Percentiles rank a stretch among this genome's conserved stretches.
phyloP scores from a whole-genome alignment of 2,113 vertebrate genomes.

The Corydoras sp. region DNA sequence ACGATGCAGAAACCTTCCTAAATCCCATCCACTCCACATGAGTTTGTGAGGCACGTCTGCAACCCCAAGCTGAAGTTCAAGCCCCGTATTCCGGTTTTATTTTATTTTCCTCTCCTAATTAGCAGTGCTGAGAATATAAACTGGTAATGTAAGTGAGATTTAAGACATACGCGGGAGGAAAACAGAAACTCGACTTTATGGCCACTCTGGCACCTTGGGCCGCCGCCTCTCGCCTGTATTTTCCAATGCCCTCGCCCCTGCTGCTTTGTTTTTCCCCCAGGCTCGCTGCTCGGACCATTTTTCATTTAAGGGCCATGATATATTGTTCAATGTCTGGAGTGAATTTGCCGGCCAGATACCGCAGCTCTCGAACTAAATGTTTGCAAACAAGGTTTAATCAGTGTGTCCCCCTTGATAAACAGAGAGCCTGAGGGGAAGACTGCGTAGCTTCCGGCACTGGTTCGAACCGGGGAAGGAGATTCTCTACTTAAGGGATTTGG shows the following conservation, averaged over 20 bases:
- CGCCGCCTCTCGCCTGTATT: neutral
- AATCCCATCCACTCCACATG: too few relatives aligned
- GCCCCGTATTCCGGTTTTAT: neutral
- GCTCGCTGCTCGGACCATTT: conserved; percentile 17
- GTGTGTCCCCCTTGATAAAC: too few relatives aligned
- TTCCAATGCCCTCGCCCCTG: neutral
- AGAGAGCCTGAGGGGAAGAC: conserved; percentile 3
- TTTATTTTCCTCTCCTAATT: conserved; percentile 32
- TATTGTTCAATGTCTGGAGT: conserved; percentile 6
- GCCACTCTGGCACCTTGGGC: conserved; percentile 24
- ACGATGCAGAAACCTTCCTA: too few relatives aligned
- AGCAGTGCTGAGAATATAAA: conserved; percentile 17
- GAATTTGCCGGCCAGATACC: neutral
- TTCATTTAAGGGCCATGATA: conserved; percentile 25
- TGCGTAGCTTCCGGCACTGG: neutral
- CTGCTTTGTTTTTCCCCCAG: conserved; percentile 6
- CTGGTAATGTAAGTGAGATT: conserved; percentile 18
- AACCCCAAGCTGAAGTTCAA: too few relatives aligned
- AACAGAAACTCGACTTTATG: conserved; percentile 35
- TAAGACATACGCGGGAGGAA: conserved; percentile 22
- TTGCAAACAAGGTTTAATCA: conserved; percentile 10
- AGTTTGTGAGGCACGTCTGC: too few relatives aligned
- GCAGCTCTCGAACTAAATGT: conserved; percentile 1
- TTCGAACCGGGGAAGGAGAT: neutral
- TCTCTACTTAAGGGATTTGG: too few relatives aligned